These are phyloP conservation scores for Carassius auratus DNA, from an alignment of 2,113 vertebrate species.

Conservation along the genomic window DNA sequence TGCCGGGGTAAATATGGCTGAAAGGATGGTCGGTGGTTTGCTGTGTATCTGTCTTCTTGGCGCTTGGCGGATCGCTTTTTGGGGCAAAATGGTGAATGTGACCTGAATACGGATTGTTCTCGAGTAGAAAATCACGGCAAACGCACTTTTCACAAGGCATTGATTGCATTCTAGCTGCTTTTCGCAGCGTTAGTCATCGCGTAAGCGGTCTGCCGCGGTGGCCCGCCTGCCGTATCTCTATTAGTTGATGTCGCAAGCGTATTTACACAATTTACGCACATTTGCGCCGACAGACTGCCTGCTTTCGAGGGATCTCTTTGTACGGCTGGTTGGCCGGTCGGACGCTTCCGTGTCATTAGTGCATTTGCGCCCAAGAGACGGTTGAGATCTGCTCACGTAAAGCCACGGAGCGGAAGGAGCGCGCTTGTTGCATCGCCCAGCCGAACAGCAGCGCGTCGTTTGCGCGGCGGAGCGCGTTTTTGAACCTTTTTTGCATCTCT, in stretches of 20 bases:
- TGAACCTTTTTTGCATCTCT: slow-evolving; percentile 52
- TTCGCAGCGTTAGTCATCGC: slow-evolving; percentile 77
- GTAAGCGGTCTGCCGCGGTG: slow-evolving; percentile 67
- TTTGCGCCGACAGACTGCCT: not conserved
- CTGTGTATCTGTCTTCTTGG: slow-evolving; percentile 26
- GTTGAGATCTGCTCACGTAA: slow-evolving; percentile 77
- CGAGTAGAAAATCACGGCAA: slow-evolving; percentile 55
- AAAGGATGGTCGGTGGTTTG: slow-evolving; percentile 44
- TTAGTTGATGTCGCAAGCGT: not conserved
- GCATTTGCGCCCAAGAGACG: slow-evolving; percentile 76
- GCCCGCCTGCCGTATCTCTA: slow-evolving; percentile 48
- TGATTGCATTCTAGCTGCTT: slow-evolving; percentile 67
- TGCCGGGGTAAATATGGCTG: slow-evolving; percentile 55
- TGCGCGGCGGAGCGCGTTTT: not conserved
- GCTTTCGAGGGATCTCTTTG: slow-evolving; percentile 37
- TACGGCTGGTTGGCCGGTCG: slow-evolving; percentile 55
- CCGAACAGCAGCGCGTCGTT: slow-evolving; percentile 66
- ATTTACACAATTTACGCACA: not conserved
- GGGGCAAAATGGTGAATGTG: slow-evolving; percentile 57
- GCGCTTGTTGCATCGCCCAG: slow-evolving; percentile 78
- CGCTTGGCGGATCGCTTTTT: slow-evolving; percentile 40
- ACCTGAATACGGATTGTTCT: slow-evolving; percentile 53
- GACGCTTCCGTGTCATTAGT: slow-evolving; percentile 66
- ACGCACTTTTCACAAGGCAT: slow-evolving; percentile 53
- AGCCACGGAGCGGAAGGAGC: slow-evolving; percentile 65